A percentile compares a stretch with the other conserved stretches of the same genome.
These are phyloP conservation scores for Ceratina calcarata DNA, from an alignment of 1,140 invertebrate genomes.

Conservation along the genomic window DNA sequence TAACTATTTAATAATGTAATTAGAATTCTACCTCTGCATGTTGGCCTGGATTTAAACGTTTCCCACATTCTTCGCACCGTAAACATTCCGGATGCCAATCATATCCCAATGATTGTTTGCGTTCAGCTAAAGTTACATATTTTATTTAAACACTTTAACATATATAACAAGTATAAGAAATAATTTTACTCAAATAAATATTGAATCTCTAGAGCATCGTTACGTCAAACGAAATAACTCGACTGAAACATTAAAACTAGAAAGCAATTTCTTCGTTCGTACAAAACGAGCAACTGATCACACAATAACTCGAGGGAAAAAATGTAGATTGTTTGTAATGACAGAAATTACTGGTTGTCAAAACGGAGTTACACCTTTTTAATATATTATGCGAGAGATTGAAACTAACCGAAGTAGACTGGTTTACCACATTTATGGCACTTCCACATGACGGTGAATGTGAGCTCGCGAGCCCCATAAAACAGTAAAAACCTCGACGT, in stretches of 20 bases:
- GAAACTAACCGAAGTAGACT: conserved; percentile 89
- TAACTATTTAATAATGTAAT: conserved; percentile 18
- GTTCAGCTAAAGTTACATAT: conserved; percentile 85
- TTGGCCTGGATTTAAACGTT: conserved; percentile 92
- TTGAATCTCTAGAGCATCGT: background rate
- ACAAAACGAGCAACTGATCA: background rate
- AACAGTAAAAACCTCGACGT: conserved; percentile 18
- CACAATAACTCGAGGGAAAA: background rate
- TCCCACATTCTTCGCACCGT: conserved; percentile 93
- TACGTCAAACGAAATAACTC: background rate
- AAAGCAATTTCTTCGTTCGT: background rate
- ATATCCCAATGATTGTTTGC: conserved; percentile 94
- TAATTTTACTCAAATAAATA: background rate
- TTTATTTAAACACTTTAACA: conserved; percentile 22
- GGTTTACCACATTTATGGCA: conserved; percentile 93
- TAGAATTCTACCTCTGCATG: conserved; percentile 88
- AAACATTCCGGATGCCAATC: conserved; percentile 97
- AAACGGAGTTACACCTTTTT: conserved; percentile 35
- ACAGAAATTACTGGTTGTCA: conserved; percentile 48
- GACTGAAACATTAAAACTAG: background rate
- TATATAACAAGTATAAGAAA: background rate
- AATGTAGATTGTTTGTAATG: conserved; percentile 23
- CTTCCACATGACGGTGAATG: conserved; percentile 86
- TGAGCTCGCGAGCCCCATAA: background rate
- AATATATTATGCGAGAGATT: conserved; percentile 40